These are phyloP conservation scores for Pachyuromys duprasi DNA, from an alignment of 2,797 vertebrate genomes.

Conservation along the genomic window DNA sequence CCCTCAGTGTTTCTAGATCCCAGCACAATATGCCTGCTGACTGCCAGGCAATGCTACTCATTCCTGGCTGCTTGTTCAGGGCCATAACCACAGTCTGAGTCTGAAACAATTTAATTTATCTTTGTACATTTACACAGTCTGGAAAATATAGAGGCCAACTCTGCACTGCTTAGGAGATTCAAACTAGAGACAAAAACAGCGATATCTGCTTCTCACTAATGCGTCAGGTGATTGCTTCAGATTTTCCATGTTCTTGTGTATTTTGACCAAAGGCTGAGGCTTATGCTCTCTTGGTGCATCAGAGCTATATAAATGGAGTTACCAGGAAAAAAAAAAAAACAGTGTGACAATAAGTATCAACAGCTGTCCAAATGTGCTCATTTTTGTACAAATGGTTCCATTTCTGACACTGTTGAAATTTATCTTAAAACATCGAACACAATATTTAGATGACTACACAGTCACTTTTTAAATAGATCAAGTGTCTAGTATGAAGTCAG, in stretches of 20 bases:
- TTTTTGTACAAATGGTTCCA: not conserved
- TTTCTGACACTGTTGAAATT: conserved; percentile 25
- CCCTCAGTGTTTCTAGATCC: conserved; percentile 59
- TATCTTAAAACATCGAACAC: not conserved
- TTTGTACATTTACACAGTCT: conserved; percentile 37
- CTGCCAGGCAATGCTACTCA: conserved; percentile 51
- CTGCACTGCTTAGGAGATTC: conserved; percentile 43
- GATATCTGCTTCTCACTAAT: not conserved
- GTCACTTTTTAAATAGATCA: not conserved
- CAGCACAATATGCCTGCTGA: conserved; percentile 22
- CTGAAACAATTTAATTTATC: conserved; percentile 55
- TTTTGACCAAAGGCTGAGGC: not conserved
- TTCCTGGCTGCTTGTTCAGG: not conserved
- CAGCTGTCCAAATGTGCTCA: not conserved
- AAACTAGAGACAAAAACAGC: conserved; percentile 49
- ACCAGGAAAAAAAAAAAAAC: not conserved
- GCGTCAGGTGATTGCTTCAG: not conserved
- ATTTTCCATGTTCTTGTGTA: not conserved
- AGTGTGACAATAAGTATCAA: not conserved
- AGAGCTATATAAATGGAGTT: not conserved
- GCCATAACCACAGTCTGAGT: conserved; percentile 42
- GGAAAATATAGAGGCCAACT: conserved; percentile 37
- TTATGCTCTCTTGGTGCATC: not conserved
- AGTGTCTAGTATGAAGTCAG: not conserved
- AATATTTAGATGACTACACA: conserved; percentile 24